Evolutionary conservation across 2,113 vertebrate genomes (phyloP), one percentile per base, ranked within the genome.

Genomic region (Amphiprion ocellaris): DNA sequence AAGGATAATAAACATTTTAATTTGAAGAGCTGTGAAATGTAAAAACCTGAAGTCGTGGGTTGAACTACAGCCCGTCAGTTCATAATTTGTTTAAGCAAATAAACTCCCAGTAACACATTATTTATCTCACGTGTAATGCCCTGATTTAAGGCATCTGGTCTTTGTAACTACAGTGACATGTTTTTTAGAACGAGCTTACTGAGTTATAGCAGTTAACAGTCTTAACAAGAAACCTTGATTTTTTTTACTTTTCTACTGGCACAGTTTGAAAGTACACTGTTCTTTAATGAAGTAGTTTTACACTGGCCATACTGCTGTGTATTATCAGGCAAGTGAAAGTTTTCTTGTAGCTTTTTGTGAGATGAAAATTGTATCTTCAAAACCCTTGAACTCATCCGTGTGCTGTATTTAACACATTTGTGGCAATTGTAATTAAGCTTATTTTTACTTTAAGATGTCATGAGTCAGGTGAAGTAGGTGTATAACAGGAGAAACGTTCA

Each of bases 161-260:
- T 49, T 61, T 69, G 11, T 64, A 50, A 58, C 30, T 62, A 4
- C 10, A 56, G 30, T 23, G 17, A 58, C 30, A 1, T 67, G 64
- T 53, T 53, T 67, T 39, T 53, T 24, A 37, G 9, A 37, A 37
- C 1, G 1, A 37, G 33, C 7, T 10, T 8, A 9, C 11, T 5
- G 21, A 24, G 21, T 4, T 8, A 54, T 19, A 50, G 26, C 14
- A 53, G 49, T 19, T 23, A 39, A 66, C 49, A 10, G 26, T 50
- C 63, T 33, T 39, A 28, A 46, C n/a, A 68, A 16, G 4, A 6
- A 9, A 47, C 10, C 5, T 21, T 9, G 59, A 67, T 76, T 52
- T 80, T 80, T 52, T 1, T 16, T 23, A 16, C 5, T 63, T 66
- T 76, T 76, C 47, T 39, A 53, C 12, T 23, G 16, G 16, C 49